phyloP scores from a whole-genome alignment of 2,888 invertebrate genomes.

The Dendrolimus pini region DNA sequence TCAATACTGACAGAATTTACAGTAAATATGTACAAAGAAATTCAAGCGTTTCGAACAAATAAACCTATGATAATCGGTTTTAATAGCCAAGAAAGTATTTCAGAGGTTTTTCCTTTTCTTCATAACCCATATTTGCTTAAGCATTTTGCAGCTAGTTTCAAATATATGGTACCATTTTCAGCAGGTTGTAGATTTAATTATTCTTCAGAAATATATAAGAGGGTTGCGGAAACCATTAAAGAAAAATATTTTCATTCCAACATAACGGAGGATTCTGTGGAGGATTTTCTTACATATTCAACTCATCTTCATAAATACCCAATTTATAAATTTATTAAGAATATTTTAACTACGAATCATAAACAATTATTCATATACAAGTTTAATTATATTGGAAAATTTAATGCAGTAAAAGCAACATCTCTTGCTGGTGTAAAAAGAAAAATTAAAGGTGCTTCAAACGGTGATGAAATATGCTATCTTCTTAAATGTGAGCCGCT shows the following conservation, averaged over 20 bases:
- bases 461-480: conserved; percentile 68
- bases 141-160: conserved; percentile 41
- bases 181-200: conserved; percentile 45
- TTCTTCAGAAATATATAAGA: conserved; percentile 33
- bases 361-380: conserved; percentile 54
- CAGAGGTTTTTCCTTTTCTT: conserved; percentile 59
- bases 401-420: conserved; percentile 52
- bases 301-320: conserved; percentile 63
- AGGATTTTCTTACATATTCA: conserved; percentile 49
- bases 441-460: conserved; percentile 57
- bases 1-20: conserved; percentile 35
- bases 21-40: conserved; percentile 23
- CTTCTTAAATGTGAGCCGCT: conserved; percentile 62
- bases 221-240: conserved; percentile 42
- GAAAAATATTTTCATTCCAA: conserved; percentile 43
- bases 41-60: conserved; percentile 14
- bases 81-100: conserved; percentile 65
- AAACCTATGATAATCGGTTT: conserved; percentile 68
- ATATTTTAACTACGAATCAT: conserved; percentile 24
- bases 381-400: conserved; percentile 60
- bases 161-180: conserved; percentile 58
- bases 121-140: conserved; percentile 47
- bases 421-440: conserved; percentile 31
- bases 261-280: conserved; percentile 39
- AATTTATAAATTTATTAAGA: conserved; percentile 54